Evolutionary conservation across 1,140 invertebrate species (phyloP).

Genomic region (Zaprionus davidi): DNA sequence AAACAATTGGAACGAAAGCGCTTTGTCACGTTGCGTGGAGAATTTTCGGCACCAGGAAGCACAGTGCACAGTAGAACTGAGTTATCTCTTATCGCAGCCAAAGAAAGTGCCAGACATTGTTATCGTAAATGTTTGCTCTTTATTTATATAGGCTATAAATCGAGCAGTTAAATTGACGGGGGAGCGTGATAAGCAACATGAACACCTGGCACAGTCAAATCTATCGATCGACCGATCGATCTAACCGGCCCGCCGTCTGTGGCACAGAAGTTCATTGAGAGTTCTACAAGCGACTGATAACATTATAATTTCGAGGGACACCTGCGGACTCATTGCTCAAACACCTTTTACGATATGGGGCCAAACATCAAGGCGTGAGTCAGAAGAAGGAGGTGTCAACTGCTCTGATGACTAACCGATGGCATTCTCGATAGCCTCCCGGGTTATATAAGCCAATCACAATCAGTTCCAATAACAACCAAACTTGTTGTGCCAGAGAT

Average conservation of each 20-base stretch:
- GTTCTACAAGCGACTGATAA: slow-evolving; percentile 15
- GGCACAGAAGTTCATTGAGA: slow-evolving; percentile 53
- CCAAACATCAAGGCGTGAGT: slow-evolving; percentile 46
- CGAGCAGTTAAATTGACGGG: not conserved
- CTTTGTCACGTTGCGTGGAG: slow-evolving; percentile 14
- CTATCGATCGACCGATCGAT: not conserved
- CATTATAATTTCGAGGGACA: slow-evolving; percentile 3
- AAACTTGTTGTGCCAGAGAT: not conserved
- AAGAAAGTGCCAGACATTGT: slow-evolving; percentile 34
- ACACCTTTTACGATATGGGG: slow-evolving; percentile 9
- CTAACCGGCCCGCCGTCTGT: slow-evolving; percentile 4
- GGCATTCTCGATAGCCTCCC: slow-evolving; percentile 2
- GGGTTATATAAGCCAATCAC: slow-evolving; percentile 6
- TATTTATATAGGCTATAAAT: slow-evolving; percentile 22
- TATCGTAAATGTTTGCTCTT: slow-evolving; percentile 7
- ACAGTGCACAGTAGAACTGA: slow-evolving; percentile 1
- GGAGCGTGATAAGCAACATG: slow-evolving; percentile 47
- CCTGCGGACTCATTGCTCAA: slow-evolving; percentile 33
- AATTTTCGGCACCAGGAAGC: slow-evolving; percentile 12
- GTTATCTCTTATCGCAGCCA: slow-evolving; percentile 19
- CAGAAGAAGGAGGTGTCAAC: slow-evolving; percentile 54
- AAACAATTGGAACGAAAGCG: not conserved
- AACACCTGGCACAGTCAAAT: slow-evolving; percentile 54
- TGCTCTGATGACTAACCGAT: slow-evolving; percentile 6
- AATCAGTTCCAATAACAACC: slow-evolving; percentile 3